Conservation (phyloP, 2,888 invertebrate genomes). For the Spilarctia lutea region DNA sequence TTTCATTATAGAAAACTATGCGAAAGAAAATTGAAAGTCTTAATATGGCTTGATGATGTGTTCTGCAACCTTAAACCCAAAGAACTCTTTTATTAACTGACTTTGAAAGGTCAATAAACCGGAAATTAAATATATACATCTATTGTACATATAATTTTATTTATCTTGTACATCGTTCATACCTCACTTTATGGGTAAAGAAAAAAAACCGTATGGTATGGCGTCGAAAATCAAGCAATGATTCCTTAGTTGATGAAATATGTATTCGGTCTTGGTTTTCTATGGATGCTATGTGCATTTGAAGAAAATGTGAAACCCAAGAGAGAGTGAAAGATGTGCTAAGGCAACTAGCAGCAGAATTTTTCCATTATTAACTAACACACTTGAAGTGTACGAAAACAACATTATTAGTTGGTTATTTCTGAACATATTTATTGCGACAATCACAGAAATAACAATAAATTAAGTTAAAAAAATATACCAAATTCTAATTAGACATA, state of each 20-base stretch:
- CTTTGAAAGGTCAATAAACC: too few species aligned
- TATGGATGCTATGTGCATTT: neutral
- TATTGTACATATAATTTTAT: neutral
- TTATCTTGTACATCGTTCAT: neutral
- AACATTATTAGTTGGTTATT: slow-evolving; percentile 45
- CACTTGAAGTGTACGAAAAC: slow-evolving; percentile 5
- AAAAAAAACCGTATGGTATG: neutral
- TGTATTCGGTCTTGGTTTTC: neutral
- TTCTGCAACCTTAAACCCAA: too few species aligned
- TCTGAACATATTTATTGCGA: slow-evolving; percentile 73
- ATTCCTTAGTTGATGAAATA: neutral
- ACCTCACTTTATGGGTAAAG: neutral
- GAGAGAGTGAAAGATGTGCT: neutral
- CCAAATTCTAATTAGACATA: slow-evolving; percentile 67
- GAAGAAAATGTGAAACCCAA: neutral
- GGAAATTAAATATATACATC: too few species aligned
- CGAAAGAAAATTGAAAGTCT: too few species aligned
- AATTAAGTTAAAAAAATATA: slow-evolving; percentile 76
- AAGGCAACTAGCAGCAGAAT: neutral
- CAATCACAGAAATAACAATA: slow-evolving; percentile 81
- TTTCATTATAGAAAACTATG: too few species aligned
- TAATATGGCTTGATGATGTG: too few species aligned
- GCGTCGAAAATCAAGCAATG: neutral
- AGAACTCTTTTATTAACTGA: too few species aligned
- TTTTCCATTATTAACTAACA: neutral